Percentiles rank a stretch among this genome's conserved stretches.
These are phyloP conservation scores for Elanus axillaris DNA, from an alignment of 2,113 vertebrate species.

Conservation along the genomic window DNA sequence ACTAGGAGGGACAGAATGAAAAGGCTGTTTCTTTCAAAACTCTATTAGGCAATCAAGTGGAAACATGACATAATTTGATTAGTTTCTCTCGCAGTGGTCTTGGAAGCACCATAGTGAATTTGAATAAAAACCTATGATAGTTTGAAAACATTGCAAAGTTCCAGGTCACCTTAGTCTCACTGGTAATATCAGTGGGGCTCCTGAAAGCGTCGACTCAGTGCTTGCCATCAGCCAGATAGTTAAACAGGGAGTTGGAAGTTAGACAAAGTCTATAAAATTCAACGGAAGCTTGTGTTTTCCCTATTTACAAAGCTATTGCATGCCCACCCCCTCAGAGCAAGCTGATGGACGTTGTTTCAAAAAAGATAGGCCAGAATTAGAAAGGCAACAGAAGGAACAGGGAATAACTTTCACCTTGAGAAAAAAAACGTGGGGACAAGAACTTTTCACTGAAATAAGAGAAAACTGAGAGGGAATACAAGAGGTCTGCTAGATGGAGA, in stretches of 20 bases:
- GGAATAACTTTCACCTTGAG: not conserved
- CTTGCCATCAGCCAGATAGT: not conserved
- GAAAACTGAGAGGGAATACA: not conserved
- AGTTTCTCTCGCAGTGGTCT: not conserved
- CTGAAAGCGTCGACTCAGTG: not conserved
- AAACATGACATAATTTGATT: slow-evolving; percentile 23
- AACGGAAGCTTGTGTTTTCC: not conserved
- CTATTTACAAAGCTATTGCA: not conserved
- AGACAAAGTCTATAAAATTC: not conserved
- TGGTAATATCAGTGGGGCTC: not conserved
- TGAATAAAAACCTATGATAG: not conserved
- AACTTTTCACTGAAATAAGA: not conserved
- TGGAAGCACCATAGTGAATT: not conserved
- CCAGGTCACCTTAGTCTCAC: not conserved
- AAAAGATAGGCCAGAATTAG: not conserved
- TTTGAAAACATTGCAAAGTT: not conserved
- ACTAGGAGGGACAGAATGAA: not conserved
- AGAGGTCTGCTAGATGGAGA: not conserved
- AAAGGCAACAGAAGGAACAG: not conserved
- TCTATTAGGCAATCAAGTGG: not conserved
- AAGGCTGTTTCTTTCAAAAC: not conserved
- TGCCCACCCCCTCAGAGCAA: not conserved
- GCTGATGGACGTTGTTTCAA: not conserved
- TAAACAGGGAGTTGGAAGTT: not conserved
- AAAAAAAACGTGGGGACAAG: not conserved